phyloP scores from a whole-genome alignment of 1,140 invertebrate genomes.

The Hyles euphorbiae region DNA sequence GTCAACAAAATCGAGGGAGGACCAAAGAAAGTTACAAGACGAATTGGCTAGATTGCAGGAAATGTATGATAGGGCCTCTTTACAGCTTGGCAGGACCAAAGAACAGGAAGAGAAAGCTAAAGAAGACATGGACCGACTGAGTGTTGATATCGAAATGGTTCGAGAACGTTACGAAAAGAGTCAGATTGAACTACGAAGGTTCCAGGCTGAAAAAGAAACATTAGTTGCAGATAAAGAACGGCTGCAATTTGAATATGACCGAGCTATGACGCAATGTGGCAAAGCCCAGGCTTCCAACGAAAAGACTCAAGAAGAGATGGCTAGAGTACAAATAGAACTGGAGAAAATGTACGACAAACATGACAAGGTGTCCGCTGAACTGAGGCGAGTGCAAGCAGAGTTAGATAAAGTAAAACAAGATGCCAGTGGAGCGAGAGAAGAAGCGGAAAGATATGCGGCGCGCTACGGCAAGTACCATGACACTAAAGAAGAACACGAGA shows the following conservation, averaged over 20 bases:
- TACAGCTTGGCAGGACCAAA: conserved; percentile 89
- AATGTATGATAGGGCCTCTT: conserved; percentile 88
- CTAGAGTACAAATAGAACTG: conserved; percentile 88
- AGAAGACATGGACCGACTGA: conserved; percentile 87
- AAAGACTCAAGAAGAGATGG: conserved; percentile 92
- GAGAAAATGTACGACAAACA: conserved; percentile 95
- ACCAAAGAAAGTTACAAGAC: conserved; percentile 90
- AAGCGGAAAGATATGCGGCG: conserved; percentile 84
- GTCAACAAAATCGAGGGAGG: conserved; percentile 87
- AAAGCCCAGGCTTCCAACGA: conserved; percentile 90
- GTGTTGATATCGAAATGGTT: conserved; percentile 88
- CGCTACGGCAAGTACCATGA: conserved; percentile 88
- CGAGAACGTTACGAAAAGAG: conserved; percentile 93
- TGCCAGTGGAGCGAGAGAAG: conserved; percentile 82
- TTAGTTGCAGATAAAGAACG: conserved; percentile 88
- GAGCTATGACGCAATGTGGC: conserved; percentile 87
- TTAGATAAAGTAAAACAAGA: conserved; percentile 82
- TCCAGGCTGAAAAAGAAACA: conserved; percentile 91
- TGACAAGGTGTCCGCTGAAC: conserved; percentile 88
- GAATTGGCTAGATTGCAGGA: conserved; percentile 89
- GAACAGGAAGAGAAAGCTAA: conserved; percentile 94
- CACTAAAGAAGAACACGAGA: conserved; percentile 87
- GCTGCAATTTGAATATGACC: conserved; percentile 89
- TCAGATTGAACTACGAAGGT: conserved; percentile 87
- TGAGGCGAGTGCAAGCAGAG: conserved; percentile 87